These are phyloP conservation scores for Athripsodes cinereus DNA, from an alignment of 2,888 invertebrate species.

Conservation along the genomic window DNA sequence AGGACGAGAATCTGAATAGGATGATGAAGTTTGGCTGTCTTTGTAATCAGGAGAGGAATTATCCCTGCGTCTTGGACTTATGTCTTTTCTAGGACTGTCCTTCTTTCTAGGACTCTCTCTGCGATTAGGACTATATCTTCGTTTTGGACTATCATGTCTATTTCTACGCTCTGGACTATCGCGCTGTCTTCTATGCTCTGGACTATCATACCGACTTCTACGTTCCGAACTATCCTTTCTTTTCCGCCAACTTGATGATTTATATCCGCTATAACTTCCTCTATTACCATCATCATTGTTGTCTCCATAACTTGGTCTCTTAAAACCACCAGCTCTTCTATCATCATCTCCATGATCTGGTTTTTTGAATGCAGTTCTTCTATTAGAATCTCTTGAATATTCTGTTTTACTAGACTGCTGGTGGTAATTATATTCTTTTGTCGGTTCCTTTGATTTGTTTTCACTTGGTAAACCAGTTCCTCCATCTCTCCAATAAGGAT, in stretches of 20 bases:
- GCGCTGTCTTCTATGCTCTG: neutral
- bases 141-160: neutral
- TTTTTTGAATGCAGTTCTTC: slow-evolving; percentile 31
- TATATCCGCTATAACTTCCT: neutral
- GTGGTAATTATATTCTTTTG: slow-evolving; percentile 4
- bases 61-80: neutral
- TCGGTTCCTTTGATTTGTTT: neutral
- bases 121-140: neutral
- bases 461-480: slow-evolving; percentile 72
- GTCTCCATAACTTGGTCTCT: too few species aligned
- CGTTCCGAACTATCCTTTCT: too few species aligned
- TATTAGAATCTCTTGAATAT: neutral
- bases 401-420: neutral
- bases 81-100: neutral
- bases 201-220: too few species aligned
- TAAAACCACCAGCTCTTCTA: neutral
- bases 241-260: neutral
- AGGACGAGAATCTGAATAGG: neutral
- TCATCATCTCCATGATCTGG: slow-evolving; percentile 32
- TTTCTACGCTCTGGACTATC: slow-evolving; percentile 4
- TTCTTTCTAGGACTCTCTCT: neutral
- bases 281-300: slow-evolving; percentile 27
- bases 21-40: neutral
- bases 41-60: neutral
- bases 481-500: slow-evolving; percentile 89